Evolutionary conservation across 2,888 invertebrate genomes (phyloP).

Genomic region (Synanthedon formicaeformis): DNA sequence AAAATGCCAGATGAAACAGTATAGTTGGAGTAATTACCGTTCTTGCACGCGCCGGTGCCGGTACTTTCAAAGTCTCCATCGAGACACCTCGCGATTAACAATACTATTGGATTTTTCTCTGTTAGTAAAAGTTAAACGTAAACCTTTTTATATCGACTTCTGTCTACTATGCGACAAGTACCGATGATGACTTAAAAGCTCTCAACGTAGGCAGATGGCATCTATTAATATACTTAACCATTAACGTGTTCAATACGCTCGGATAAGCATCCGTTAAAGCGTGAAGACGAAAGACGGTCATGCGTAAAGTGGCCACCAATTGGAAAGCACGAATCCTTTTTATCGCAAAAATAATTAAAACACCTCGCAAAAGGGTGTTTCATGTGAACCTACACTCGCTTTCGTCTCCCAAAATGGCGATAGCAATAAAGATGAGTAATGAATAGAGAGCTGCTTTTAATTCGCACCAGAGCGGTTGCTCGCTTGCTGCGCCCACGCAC

Average conservation of each 20-base stretch:
- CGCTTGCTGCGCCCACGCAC: conserved; percentile 57
- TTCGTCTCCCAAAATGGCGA: conserved; percentile 62
- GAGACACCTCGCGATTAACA: conserved; percentile 42
- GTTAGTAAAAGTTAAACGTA: conserved; percentile 41
- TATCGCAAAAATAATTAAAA: conserved; percentile 30
- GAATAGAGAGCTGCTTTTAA: conserved; percentile 68
- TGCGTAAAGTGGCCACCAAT: conserved; percentile 18
- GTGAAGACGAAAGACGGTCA: conserved; percentile 38
- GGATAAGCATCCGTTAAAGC: conserved; percentile 40
- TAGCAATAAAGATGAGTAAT: conserved; percentile 69
- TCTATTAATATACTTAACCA: not conserved
- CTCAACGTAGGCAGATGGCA: not conserved
- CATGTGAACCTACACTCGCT: conserved; percentile 57
- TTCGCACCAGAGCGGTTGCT: conserved; percentile 32
- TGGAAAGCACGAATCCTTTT: conserved; percentile 14
- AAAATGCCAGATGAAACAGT: conserved; percentile 23
- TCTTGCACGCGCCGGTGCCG: conserved; percentile 36
- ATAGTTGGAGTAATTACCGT: conserved; percentile 38
- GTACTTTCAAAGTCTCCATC: conserved; percentile 50
- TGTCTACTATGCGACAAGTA: not conserved
- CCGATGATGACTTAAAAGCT: no score
- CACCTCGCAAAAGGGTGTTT: conserved; percentile 25
- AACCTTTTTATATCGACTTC: conserved; percentile 6
- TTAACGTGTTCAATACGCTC: conserved; percentile 24
- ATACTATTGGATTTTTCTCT: conserved; percentile 36